A percentile compares a stretch with the other conserved stretches of the same genome.
These are phyloP conservation scores for Echeneis naucrates DNA, from an alignment of 2,797 vertebrate species.

Conservation along the genomic window DNA sequence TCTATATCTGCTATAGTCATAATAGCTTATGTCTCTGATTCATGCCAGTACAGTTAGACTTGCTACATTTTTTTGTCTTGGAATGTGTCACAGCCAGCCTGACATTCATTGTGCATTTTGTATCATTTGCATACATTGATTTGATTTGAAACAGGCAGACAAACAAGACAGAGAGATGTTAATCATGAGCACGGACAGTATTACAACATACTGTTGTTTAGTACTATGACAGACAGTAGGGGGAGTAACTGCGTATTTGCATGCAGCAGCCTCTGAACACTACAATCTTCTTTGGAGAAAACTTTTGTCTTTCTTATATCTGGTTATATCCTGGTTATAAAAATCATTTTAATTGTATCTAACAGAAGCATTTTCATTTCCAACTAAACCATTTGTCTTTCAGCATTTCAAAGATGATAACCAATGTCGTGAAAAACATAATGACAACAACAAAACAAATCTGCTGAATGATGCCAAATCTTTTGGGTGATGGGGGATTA, in stretches of 20 bases:
- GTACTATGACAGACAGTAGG: constrained; percentile 58
- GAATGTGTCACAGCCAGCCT: constrained; percentile 74
- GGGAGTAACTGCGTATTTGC: constrained; percentile 63
- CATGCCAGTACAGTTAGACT: constrained; percentile 60
- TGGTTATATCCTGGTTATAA: constrained; percentile 54
- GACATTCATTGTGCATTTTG: constrained; percentile 82
- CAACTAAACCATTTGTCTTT: constrained; percentile 29
- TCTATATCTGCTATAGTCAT: constrained; percentile 17
- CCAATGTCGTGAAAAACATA: constrained; percentile 38
- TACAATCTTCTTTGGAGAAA: constrained; percentile 69
- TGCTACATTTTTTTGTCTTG: constrained; percentile 70
- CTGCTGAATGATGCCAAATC: constrained; percentile 32
- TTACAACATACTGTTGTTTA: constrained; percentile 77
- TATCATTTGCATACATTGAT: constrained; percentile 76
- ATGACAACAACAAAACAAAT: constrained; percentile 38
- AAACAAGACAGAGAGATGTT: constrained; percentile 57
- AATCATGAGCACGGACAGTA: constrained; percentile 66
- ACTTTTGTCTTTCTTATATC: constrained; percentile 57
- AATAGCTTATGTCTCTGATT: constrained; percentile 22
- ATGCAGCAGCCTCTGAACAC: constrained; percentile 65
- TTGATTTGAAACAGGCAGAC: constrained; percentile 66
- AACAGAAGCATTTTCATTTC: constrained; percentile 42
- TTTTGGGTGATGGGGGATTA: constrained; percentile 27
- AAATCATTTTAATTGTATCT: constrained; percentile 42
- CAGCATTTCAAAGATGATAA: constrained; percentile 41